These are phyloP conservation scores for Drosophila rellima DNA, from an alignment of 2,888 invertebrate species.

Conservation along the genomic window DNA sequence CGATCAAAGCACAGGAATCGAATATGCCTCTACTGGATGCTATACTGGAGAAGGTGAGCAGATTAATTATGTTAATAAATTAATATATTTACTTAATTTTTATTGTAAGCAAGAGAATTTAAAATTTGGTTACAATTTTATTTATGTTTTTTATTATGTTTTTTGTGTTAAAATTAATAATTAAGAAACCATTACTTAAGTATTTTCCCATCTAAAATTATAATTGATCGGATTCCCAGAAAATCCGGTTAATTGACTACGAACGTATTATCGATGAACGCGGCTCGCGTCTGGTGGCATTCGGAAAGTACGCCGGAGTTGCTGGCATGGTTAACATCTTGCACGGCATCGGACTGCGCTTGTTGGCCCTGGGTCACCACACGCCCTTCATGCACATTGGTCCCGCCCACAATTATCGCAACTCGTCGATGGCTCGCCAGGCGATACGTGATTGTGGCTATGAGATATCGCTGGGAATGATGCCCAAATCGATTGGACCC, in stretches of 20 bases:
- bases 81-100: background rate
- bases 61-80: no score
- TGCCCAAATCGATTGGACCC: slow-evolving; percentile 99
- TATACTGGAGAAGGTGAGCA: slow-evolving; percentile 91
- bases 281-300: slow-evolving; percentile 97
- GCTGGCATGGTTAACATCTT: slow-evolving; percentile 99
- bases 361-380: slow-evolving; percentile 97
- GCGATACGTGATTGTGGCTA: slow-evolving; percentile 99
- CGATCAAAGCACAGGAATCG: slow-evolving; percentile 99
- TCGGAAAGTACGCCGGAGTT: slow-evolving; percentile 99
- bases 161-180: no score
- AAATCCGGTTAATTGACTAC: slow-evolving; percentile 98
- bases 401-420: slow-evolving; percentile 99
- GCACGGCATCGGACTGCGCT: slow-evolving; percentile 97
- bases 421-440: slow-evolving; percentile 98
- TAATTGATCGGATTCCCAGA: slow-evolving; percentile 82
- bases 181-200: no score
- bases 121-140: background rate
- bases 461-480: slow-evolving; percentile 96
- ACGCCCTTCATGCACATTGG: slow-evolving; percentile 99
- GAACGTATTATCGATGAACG: slow-evolving; percentile 96
- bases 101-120: background rate
- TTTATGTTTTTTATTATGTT: background rate
- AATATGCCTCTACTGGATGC: slow-evolving; percentile 99
- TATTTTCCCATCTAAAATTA: no score